Base-by-base conservation (phyloP, 2,888 invertebrate species). In the Eristalinus sepulchralis region DNA sequence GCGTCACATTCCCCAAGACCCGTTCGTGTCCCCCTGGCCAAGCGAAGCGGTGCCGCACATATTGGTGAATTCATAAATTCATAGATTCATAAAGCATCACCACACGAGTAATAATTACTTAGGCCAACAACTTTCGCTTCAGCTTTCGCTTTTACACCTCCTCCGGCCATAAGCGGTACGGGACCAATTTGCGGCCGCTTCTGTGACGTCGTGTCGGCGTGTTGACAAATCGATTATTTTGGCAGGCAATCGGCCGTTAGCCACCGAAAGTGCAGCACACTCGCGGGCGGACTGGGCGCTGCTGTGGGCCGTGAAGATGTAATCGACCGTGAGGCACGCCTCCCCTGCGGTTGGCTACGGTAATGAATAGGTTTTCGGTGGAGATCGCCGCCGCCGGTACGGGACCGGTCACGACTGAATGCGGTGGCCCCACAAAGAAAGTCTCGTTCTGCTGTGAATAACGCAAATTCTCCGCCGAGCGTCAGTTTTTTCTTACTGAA, bases 141-240 rank as follows among this genome's bases (percentile, higher is more conserved):
- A 36, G 39, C 78, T 78, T 78, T 78, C 78, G 78, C 78, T 78
- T 78, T 63, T 70, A 70, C 57, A 78, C 67, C 67, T 39, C 36
- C 67, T 2, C 57, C 11, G 24, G 24, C 57, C 9, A 3, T 3
- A 9, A 2, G 55, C 11, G 10, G 4, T 24, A 24, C 47, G 47
- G 17, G 47, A 47, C 17, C 47, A 17, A 47, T 47, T 47, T 17
- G 8, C 47, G 47, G 17, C 17, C 47, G 17, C 47, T 17, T 1
- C 13, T 4, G 39, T 13, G 39, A 8, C 11, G 36, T 36, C 13
- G n/a, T 39, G 47, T 8, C 17, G 47, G n/a, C 17, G 6, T 3
- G 62, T 62, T 62, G 62, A 62, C 62, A 62, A 34, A 34, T 34
- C n/a, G 62, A 62, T 34, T 62, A n/a, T 17, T 62, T 17, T 10